These are phyloP conservation scores for Chionomys nivalis DNA, from an alignment of 2,113 vertebrate genomes.

Conservation along the genomic window DNA sequence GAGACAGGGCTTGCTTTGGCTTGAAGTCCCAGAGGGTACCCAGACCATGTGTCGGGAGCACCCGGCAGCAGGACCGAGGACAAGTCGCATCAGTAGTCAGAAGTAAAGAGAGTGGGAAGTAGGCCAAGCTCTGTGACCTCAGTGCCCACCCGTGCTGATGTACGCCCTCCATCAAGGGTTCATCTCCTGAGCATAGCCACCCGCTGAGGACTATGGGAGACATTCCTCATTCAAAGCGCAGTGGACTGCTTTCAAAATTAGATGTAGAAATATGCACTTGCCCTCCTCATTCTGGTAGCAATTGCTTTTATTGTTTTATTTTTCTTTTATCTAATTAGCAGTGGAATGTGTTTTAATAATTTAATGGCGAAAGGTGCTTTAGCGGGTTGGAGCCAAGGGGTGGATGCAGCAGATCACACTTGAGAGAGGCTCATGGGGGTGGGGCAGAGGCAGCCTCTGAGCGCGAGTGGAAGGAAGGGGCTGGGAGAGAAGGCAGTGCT, in stretches of 20 bases:
- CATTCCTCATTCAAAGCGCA: neutral
- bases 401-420: neutral
- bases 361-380: neutral
- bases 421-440: too few relatives aligned
- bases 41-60: neutral
- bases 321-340: constrained; percentile 6
- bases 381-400: neutral
- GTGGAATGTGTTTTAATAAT: neutral
- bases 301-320: neutral
- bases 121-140: neutral
- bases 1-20: neutral
- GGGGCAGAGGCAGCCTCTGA: too few relatives aligned
- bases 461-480: too few relatives aligned
- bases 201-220: too few relatives aligned
- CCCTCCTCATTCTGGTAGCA: neutral
- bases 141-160: neutral
- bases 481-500: neutral
- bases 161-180: neutral
- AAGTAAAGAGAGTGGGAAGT: neutral
- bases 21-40: neutral
- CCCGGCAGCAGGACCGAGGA: neutral
- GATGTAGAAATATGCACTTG: constrained; percentile 34
- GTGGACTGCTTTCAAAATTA: constrained; percentile 26
- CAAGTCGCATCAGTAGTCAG: neutral
- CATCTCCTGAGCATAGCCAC: neutral